These are phyloP conservation scores for Malurus splendens DNA, from an alignment of 2,797 vertebrate species.

Conservation along the genomic window DNA sequence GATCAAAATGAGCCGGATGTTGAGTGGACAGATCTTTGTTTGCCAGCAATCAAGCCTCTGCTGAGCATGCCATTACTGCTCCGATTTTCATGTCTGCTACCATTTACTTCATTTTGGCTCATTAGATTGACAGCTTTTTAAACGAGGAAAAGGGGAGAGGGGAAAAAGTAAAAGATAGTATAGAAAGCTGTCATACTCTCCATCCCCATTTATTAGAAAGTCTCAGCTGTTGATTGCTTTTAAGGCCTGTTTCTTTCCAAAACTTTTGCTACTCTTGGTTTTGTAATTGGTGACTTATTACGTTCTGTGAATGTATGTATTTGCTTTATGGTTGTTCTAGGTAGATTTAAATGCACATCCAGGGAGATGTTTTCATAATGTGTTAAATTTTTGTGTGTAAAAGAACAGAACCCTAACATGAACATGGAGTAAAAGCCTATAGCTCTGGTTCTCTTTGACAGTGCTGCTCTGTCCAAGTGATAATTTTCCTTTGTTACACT, in stretches of 20 bases:
- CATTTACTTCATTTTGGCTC: not conserved
- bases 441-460: not conserved
- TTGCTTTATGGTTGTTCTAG: not conserved
- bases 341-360: not conserved
- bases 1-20: not conserved
- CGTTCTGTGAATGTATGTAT: fast-evolving
- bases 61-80: not conserved
- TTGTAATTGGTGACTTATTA: not conserved
- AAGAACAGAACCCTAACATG: not conserved
- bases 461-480: not conserved
- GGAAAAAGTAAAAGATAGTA: not conserved
- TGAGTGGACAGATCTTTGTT: not conserved
- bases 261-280: not conserved
- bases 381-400: not conserved
- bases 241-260: not conserved
- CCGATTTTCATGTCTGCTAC: not conserved
- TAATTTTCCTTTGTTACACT: not conserved
- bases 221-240: not conserved
- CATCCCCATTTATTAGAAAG: not conserved
- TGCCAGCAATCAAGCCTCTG: not conserved
- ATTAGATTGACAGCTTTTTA: constrained; percentile 12
- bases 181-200: not conserved
- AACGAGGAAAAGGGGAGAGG: not conserved
- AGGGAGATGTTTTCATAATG: not conserved
- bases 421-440: not conserved